phyloP scores from a whole-genome alignment of 2,888 invertebrate genomes.

The Plebejus anna region DNA sequence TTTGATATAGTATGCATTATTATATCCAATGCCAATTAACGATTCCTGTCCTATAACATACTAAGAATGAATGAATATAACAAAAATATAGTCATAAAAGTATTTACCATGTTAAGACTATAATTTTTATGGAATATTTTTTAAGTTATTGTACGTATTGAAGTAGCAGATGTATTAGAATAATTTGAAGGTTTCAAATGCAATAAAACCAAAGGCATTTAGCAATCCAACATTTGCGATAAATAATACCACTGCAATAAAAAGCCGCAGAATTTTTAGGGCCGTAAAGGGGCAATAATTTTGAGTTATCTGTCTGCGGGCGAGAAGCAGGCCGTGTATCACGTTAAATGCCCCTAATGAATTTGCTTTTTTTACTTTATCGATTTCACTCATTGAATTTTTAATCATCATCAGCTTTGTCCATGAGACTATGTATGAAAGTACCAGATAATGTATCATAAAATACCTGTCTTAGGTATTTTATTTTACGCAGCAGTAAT shows the following conservation, averaged over 20 bases:
- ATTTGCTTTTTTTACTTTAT: slow-evolving; percentile 30
- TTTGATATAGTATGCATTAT: no score
- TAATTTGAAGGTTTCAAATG: background rate
- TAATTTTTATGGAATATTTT: background rate
- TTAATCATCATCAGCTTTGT: background rate
- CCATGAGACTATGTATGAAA: background rate
- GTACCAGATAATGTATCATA: background rate
- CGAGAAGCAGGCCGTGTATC: slow-evolving; percentile 67
- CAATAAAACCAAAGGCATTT: slow-evolving; percentile 12
- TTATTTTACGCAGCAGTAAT: no score
- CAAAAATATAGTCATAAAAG: no score
- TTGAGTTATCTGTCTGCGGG: slow-evolving; percentile 63
- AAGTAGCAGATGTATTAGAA: background rate
- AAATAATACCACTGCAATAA: slow-evolving; percentile 29
- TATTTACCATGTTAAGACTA: no score
- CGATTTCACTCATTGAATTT: background rate
- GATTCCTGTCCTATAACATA: no score
- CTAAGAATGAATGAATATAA: no score
- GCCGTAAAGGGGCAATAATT: slow-evolving; percentile 59
- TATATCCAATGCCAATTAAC: no score
- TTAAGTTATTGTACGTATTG: background rate
- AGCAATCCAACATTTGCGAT: background rate
- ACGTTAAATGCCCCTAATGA: slow-evolving; percentile 58
- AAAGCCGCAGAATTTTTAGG: slow-evolving; percentile 28
- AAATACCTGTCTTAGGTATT: no score